These are phyloP conservation scores for Semicossyphus pulcher DNA, from an alignment of 2,113 vertebrate genomes.

Conservation along the genomic window DNA sequence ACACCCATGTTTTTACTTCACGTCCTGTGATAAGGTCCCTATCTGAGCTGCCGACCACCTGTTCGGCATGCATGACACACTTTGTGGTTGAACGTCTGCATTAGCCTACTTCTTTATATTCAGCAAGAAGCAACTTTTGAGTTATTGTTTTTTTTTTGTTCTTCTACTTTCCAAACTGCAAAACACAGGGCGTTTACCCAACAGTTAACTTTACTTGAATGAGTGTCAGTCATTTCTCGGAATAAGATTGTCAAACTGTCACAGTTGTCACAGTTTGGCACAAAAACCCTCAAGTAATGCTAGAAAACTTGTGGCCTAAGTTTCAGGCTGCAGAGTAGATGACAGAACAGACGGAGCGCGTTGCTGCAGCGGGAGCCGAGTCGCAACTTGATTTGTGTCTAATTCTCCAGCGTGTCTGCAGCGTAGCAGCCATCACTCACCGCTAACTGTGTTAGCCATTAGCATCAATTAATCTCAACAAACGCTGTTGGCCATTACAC, in stretches of 20 bases:
- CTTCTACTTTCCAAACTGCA: neutral
- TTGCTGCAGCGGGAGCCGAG: conserved; percentile 48
- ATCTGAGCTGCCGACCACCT: conserved; percentile 5
- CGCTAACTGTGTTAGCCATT: conserved; percentile 76
- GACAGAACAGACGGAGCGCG: conserved; percentile 48
- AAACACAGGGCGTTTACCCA: neutral
- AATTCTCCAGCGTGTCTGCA: conserved; percentile 56
- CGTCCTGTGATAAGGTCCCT: conserved; percentile 21
- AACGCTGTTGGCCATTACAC: conserved; percentile 68
- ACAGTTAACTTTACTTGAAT: neutral
- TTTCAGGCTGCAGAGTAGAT: conserved; percentile 21
- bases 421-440: conserved; percentile 71
- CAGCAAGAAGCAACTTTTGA: neutral
- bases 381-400: conserved; percentile 71
- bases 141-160: neutral
- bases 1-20: conserved; percentile 25
- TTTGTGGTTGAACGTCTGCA: neutral
- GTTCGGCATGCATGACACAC: neutral
- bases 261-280: neutral
- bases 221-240: neutral
- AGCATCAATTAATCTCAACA: conserved; percentile 80
- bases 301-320: conserved; percentile 1
- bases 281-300: neutral
- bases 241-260: conserved; percentile 1
- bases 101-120: neutral